These are phyloP conservation scores for Laterallus jamaicensis DNA, from an alignment of 2,113 vertebrate genomes.

Conservation along the genomic window DNA sequence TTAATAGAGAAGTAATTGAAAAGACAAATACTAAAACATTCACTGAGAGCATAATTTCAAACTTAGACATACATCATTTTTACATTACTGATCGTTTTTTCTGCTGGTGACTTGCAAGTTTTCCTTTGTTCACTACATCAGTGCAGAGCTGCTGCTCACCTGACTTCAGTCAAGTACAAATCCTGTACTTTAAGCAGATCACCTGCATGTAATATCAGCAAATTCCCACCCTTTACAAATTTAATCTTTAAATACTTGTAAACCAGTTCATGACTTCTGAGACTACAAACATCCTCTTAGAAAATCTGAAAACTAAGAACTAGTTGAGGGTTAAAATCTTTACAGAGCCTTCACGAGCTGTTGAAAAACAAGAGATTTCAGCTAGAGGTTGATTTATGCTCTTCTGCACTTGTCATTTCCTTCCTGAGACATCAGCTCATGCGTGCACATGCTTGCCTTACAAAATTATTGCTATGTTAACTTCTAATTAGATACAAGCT, in stretches of 20 bases:
- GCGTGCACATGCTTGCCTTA: conserved; percentile 15
- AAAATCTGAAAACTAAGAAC: not conserved
- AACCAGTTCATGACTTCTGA: not conserved
- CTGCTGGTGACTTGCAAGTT: not conserved
- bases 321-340: conserved; percentile 18
- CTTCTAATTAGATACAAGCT: conserved; percentile 25
- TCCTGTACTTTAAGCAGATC: not conserved
- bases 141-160: not conserved
- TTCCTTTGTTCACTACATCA: not conserved
- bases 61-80: not conserved
- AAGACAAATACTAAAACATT: conserved; percentile 1
- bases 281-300: not conserved
- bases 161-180: not conserved
- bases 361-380: conserved; percentile 26
- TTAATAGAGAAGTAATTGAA: not conserved
- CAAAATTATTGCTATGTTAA: conserved; percentile 4
- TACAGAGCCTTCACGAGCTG: not conserved
- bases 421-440: conserved; percentile 18
- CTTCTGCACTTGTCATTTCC: conserved; percentile 48
- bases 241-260: not conserved
- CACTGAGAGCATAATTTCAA: not conserved
- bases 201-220: not conserved
- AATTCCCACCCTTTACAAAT: not conserved
- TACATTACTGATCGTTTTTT: not conserved
- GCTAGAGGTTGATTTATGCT: conserved; percentile 41